Base-by-base conservation (phyloP, 2,888 invertebrate species). In the Harmothoe impar region DNA sequence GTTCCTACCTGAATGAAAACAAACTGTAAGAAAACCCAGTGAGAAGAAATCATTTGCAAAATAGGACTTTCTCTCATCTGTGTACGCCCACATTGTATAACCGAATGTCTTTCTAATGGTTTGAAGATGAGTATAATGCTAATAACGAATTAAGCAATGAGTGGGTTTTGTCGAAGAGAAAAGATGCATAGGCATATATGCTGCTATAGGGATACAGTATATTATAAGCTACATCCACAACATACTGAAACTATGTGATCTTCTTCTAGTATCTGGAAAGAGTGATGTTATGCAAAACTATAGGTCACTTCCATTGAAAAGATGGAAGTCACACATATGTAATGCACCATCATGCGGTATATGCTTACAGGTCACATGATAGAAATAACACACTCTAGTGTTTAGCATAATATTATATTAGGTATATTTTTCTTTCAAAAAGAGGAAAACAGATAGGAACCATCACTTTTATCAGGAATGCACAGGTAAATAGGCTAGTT, bases 271-370 rank as follows among this genome's bases (percentile, higher is more conserved):
- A 25, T 29, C 43, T 7, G 43, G 17, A 17, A 72, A 29, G 25
- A 25, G 72, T 72, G 72, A 72, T 72, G 25, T 72, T 72, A 72
- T 72, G 72, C 72, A 72, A 72, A 29, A 72, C 62, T 7, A 72
- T 7, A 29, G 29, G 25, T 25, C 7, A 29, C 72, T 72, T 72
- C 25, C 15, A 72, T 72, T 43, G 43, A 43, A n/a, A n/a, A n/a
- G n/a, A n/a, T n/a, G n/a, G n/a, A n/a, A n/a, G n/a, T n/a, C n/a
- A n/a, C n/a, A n/a, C n/a, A n/a, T n/a, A n/a, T n/a, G n/a, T n/a
- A n/a, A n/a, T n/a, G n/a, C n/a, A n/a, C n/a, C n/a, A n/a, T n/a
- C n/a, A n/a, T n/a, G n/a, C n/a, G n/a, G n/a, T n/a, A n/a, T n/a
- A n/a, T n/a, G n/a, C n/a, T n/a, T n/a, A n/a, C n/a, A n/a, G n/a